Percentiles rank a stretch among this genome's conserved stretches.
These are phyloP conservation scores for Rhynchophorus ferrugineus DNA, from an alignment of 1,140 invertebrate genomes.

Conservation along the genomic window DNA sequence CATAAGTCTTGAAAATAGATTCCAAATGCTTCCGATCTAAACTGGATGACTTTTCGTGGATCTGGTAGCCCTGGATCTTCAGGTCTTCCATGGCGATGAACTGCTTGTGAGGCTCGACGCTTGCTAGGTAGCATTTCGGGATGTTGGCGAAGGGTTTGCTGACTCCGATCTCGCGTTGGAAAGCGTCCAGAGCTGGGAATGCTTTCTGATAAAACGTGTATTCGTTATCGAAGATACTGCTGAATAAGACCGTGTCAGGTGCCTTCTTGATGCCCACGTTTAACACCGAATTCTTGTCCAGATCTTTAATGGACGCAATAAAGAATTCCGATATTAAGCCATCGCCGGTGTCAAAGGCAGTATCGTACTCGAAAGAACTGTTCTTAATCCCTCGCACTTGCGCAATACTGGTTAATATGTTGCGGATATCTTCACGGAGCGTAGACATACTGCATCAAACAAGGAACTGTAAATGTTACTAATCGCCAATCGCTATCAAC, in stretches of 20 bases:
- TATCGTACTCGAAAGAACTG: too few species aligned
- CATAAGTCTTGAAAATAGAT: slow-evolving; percentile 8
- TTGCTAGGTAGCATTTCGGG: not conserved
- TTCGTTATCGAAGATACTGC: not conserved
- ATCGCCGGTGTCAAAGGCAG: too few species aligned
- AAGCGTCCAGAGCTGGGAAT: not conserved
- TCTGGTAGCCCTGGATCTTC: not conserved
- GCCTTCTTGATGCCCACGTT: not conserved
- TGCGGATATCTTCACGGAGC: too few species aligned
- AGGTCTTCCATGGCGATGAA: slow-evolving; percentile 3
- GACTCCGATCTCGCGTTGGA: not conserved
- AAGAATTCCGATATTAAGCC: too few species aligned
- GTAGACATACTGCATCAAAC: too few species aligned
- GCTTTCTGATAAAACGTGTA: not conserved
- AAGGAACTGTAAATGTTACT: too few species aligned
- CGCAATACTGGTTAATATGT: too few species aligned
- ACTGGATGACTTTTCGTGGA: not conserved
- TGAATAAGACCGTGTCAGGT: not conserved
- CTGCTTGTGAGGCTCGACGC: not conserved
- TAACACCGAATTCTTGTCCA: not conserved
- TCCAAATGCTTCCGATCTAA: slow-evolving; percentile 1
- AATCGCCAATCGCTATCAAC: too few species aligned
- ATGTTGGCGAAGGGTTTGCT: not conserved
- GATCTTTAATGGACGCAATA: too few species aligned
- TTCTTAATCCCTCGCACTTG: too few species aligned